Evolutionary conservation across 2,888 invertebrate genomes (phyloP), one percentile per base, ranked within the genome.

Genomic region (Himalopsyche tibetana): DNA sequence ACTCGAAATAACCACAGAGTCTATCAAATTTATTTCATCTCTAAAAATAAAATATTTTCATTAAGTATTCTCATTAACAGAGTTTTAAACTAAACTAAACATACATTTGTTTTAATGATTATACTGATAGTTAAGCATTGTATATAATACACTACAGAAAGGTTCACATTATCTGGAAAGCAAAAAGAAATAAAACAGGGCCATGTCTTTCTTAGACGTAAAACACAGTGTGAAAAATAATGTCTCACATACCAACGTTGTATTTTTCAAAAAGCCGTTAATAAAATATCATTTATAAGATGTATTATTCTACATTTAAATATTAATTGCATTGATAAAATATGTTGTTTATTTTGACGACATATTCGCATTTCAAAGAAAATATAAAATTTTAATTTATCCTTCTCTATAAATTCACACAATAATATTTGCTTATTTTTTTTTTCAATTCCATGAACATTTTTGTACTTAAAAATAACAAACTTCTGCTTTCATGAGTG

Each of bases 121-220:
- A 28, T 28, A 28, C 28, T 1, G 28, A 42, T 42, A 42, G 1
- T 42, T 42, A 0, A 51, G 15, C 15, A 51, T 0, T 15, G 12
- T 15, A 15, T 15, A 15, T 51, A 4, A 15, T 51, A 15, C 12
- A 51, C 5, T 3, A 51, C 2, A 51, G 2, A 63, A 63, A 63
- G 63, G 63, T 63, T 63, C 4, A 19, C 19, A 63, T 28, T 19
- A 9, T 63, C 63, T 63, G 63, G 63, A 63, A 28, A 63, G 63
- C n/a, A 63, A 63, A 63, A 63, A 63, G 63, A 19, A 63, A 28
- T 63, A 63, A 63, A 63, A 8, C 19, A 63, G 63, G 28, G 63
- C 19, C 63, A 28, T 63, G 63, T 63, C 63, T 63, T 63, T 63
- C 19, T 63, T 19, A 63, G 63, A 63, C 63, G 63, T 63, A 63